Base-by-base conservation (phyloP, 2,797 vertebrate species). In the Channa striata region DNA sequence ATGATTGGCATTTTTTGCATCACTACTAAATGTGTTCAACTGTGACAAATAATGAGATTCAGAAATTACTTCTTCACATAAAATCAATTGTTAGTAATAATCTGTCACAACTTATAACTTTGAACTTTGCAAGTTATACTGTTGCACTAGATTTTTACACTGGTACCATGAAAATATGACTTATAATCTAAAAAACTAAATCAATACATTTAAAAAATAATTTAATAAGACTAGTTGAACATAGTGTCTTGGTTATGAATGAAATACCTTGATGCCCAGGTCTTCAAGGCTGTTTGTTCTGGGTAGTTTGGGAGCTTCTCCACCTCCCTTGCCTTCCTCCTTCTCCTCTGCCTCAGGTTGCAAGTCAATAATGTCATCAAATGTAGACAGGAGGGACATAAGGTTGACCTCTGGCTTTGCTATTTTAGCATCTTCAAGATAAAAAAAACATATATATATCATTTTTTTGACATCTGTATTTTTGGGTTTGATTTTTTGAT, bases 211-310 rank as follows among this genome's bases (percentile, higher is more conserved):
- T 17, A 3, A 49, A 30, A 43, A 11, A 1, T n/a, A 48, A 48
- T 36, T 5, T n/a, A 48, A 48, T 36, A 2, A 47, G 7, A 74
- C 25, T 8, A 23, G 16, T 1, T 14, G 6, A 40, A 0, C 5
- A 30, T 50, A 34, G 14, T 19, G 17, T 25, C 34, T n/a, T 56
- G 14, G 44, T 42, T 4, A n/a, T 58, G 4, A 34, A 44, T n/a
- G 2, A 13, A 13, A 53, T 69, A 97, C 96, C 95, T 95, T 93
- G 60, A 97, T 93, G 46, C 95, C 96, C 21, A 97, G 84, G 42
- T 97, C 95, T 70, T 97, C 96, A 13, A 98, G 90, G 68, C 97
- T 97, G 93, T 95, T 96, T 17, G 94, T 94, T 82, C 95, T 92
- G 13, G 86, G 91, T 44, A 96, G 74, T 57, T 91, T 90, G 2